Evolutionary conservation across 2,888 invertebrate species (phyloP), one percentile per base, ranked within the genome.

Genomic region (Latheticus oryzae): DNA sequence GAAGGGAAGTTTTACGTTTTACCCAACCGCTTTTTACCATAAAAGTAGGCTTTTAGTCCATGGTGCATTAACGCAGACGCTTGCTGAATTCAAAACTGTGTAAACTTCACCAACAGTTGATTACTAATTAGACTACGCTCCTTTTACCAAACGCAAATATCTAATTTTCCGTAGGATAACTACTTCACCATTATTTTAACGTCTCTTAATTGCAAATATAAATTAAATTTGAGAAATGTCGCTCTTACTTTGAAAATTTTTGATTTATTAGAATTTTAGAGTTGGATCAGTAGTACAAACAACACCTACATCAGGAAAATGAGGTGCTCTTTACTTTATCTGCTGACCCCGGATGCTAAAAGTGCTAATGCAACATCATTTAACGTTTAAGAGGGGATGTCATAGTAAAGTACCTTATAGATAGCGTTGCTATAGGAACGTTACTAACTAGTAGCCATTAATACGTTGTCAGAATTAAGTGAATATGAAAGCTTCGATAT

Each of bases 271-370:
- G 21, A 47, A 33, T 33, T 33, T 35, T 21, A 11, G 8, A 16
- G 8, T 17, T 8, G 17, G 8, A 23, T 33, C 26, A 48, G 26
- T 28, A 19, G 33, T 47, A 32, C 47, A 47, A 47, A 47, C 28
- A 50, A 50, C 50, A 30, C 38, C 38, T 38, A 50, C 19, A 50
- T 38, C 26, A 50, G 28, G 26, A 8, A 26, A 48, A 48, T 48
- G 48, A 48, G 35, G 16, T 45, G 35, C 48, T 35, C 48, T 26
- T 35, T 24, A 48, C 48, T 35, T 48, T 48, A 48, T 48, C 48
- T 48, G 17, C 48, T 48, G 48, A 48, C 35, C 48, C 48, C 48
- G 48, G 48, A 48, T 48, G 48, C 33, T 48, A 48, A 48, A 48
- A 48, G 48, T 48, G 48, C 48, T 48, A 48, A 48, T 48, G 48